Base-by-base conservation (phyloP, 2,113 vertebrate species). In the Labeo rohita region DNA sequence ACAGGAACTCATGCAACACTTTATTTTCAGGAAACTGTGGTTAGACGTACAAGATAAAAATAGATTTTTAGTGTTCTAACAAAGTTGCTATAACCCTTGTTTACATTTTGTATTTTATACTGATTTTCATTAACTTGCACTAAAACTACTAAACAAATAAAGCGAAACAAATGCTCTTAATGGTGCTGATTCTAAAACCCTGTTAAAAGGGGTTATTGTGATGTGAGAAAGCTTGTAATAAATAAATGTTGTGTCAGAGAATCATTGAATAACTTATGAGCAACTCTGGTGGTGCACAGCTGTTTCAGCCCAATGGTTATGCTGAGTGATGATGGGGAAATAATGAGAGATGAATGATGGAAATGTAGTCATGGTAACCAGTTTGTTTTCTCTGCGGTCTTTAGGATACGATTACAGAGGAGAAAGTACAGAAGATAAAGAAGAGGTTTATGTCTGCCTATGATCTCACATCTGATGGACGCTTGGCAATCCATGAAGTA, bases 401-500 rank as follows among this genome's bases (percentile, higher is more conserved):
- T 15, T 8, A 99, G 98, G 95, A 94, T 13, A 89, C 93, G 16
- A 89, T 95, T 89, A 95, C 95, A 10, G 95, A 96, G 82, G 96
- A 96, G 86, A 88, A 90, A 50, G 92, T 97, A 52, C 95, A 94
- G 89, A 93, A 89, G 78, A 80, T 97, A 92, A 99, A 99, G 90
- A 88, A 97, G 86, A 93, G 94, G 49, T 96, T 98, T 39, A 94
- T 96, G 95, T 95, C 96, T 0, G 86, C 94, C 52, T 96, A 95
- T 0, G 88, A 95, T 8, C 87, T 93, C 80, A 95, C 95, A 0
- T 77, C 95, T 61, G 97, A 97, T 3, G 96, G 96, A 54, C 95
- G 84, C 39, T 90, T 98, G 56, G 95, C 95, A 90, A 98, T 99
- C 87, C 95, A 98, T 80, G 96, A 99, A 96, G 98, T 99, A 94